These are phyloP conservation scores for Andrena trimmerana DNA, from an alignment of 2,888 invertebrate genomes.

Conservation along the genomic window DNA sequence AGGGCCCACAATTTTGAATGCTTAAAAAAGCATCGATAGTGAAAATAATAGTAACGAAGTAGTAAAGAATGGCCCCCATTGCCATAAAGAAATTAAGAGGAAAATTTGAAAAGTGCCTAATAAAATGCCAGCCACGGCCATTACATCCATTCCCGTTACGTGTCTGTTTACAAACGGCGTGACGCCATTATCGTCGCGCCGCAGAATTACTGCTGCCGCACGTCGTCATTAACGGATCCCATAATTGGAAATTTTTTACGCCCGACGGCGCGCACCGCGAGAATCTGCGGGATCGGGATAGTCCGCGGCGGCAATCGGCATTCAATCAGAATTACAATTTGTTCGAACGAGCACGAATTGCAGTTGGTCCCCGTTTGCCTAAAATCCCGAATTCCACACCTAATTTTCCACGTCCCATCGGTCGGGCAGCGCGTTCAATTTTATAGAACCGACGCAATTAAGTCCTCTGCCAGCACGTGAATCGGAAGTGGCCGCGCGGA, in stretches of 20 bases:
- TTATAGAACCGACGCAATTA: conserved; percentile 32
- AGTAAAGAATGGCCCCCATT: too few relatives aligned
- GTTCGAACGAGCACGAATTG: conserved; percentile 14
- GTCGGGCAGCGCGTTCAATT: conserved; percentile 14
- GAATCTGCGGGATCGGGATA: conserved; percentile 30
- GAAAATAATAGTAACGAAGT: too few relatives aligned
- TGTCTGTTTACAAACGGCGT: not conserved
- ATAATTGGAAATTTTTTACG: conserved; percentile 52
- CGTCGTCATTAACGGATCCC: conserved; percentile 33
- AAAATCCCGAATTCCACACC: conserved; percentile 39
- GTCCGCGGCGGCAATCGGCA: conserved; percentile 1
- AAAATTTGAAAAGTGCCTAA: not conserved
- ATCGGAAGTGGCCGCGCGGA: conserved; percentile 1
- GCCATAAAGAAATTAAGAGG: not conserved
- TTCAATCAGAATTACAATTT: conserved; percentile 47
- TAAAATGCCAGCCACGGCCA: not conserved
- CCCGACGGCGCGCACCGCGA: not conserved
- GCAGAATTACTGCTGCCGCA: conserved; percentile 15
- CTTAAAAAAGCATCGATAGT: too few relatives aligned
- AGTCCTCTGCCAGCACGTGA: conserved; percentile 11
- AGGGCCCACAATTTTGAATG: too few relatives aligned
- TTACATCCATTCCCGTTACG: not conserved
- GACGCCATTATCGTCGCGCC: not conserved
- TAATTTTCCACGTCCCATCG: conserved; percentile 21
- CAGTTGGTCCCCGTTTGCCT: not conserved